Evolutionary conservation across 2,888 invertebrate species (phyloP).

Genomic region (Pandemis heparana): DNA sequence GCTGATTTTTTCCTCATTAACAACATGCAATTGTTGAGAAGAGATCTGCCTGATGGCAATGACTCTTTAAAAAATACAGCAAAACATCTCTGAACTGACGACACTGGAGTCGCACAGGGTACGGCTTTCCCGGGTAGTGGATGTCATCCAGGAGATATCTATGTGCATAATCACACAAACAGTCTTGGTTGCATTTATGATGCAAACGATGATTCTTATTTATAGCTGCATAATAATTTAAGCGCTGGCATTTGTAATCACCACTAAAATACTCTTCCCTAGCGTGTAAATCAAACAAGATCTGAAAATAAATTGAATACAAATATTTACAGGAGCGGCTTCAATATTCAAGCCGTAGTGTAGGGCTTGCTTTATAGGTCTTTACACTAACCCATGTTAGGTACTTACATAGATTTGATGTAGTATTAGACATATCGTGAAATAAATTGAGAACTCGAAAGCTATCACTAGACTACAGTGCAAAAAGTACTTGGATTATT

Average conservation of each 20-base stretch:
- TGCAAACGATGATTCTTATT: neutral
- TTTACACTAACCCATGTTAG: slow-evolving; percentile 1
- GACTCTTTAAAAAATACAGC: too few relatives aligned
- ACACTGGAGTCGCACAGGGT: too few relatives aligned
- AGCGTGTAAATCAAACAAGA: slow-evolving; percentile 24
- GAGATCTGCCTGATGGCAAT: too few relatives aligned
- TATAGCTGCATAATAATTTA: neutral
- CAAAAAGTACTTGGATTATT: too few relatives aligned
- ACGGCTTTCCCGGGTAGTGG: too few relatives aligned
- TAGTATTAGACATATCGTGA: neutral
- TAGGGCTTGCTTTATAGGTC: slow-evolving; percentile 11
- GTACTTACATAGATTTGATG: neutral
- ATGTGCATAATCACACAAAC: neutral
- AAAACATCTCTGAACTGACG: too few relatives aligned
- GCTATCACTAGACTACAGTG: too few relatives aligned
- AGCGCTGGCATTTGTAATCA: slow-evolving; percentile 4
- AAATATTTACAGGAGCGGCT: slow-evolving; percentile 21
- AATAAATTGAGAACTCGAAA: too few relatives aligned
- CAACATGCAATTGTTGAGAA: neutral
- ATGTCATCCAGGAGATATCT: neutral
- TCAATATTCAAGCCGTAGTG: slow-evolving; percentile 22
- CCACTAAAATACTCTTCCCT: slow-evolving; percentile 14
- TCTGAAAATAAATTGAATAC: slow-evolving; percentile 32
- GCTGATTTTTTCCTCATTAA: neutral
- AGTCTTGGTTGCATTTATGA: neutral